Base-by-base conservation (phyloP, 2,888 invertebrate species). In the Neria commutata region DNA sequence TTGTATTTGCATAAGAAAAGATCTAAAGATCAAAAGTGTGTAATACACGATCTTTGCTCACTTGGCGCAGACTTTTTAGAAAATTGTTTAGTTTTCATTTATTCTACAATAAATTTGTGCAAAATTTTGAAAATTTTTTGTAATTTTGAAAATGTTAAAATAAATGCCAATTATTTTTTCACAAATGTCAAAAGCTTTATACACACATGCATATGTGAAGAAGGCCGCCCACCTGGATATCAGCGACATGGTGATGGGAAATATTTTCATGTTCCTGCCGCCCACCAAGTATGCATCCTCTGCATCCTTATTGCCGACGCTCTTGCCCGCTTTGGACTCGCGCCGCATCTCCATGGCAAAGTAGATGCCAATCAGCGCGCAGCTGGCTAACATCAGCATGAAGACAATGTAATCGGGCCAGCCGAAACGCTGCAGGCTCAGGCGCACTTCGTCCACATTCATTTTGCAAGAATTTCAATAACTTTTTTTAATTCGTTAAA, bases 361-460 rank as follows among this genome's bases (percentile, higher is more conserved):
- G 76, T 91, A 92, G n/a, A 94, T 80, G 0, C 94, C 94, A 47
- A 94, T 89, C 11, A 85, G 82, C 1, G 92, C 88, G 79, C 92
- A 94, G 34, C 90, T 84, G 14, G 87, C 82, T 68, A 94, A 81
- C 92, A 93, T 92, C 1, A 86, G 73, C 57, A 87, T 85, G 78
- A 94, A 94, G 66, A 94, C 89, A 1, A 88, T 75, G 81, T 94
- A 94, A 78, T 94, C 94, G 52, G 85, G 84, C 85, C 87, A 86
- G 14, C 88, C 86, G 71, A 91, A 91, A 66, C 83, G 85, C 71
- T 88, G 88, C 81, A 89, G 82, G 50, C 85, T 76, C 46, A 72
- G 67, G 53, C 80, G 76, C 55, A 82, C 73, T 67, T 82, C 81
- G 33, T 80, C 74, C 48, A 82, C 79, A 67, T 77, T 71, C 74